Conservation (phyloP, 2,113 vertebrate genomes). For the Formicarius rufipectus region DNA sequence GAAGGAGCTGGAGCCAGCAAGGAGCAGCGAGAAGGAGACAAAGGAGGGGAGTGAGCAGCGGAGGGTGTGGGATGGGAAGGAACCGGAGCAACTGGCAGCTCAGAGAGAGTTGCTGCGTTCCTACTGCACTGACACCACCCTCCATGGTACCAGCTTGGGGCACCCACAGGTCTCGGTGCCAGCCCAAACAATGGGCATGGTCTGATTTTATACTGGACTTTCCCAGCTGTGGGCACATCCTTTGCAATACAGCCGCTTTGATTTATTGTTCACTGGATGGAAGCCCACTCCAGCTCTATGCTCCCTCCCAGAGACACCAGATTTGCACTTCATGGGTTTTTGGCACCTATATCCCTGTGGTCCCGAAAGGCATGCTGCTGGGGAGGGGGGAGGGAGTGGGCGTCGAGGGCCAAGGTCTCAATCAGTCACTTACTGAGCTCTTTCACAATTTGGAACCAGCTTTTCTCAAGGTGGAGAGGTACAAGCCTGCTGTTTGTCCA, state of each 20-base stretch:
- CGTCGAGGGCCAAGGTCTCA: not conserved
- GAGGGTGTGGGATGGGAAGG: slow-evolving; percentile 12
- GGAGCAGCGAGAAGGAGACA: slow-evolving; percentile 57
- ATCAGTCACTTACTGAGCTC: not conserved
- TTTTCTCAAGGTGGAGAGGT: not conserved
- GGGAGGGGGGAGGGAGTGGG: not conserved
- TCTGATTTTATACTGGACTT: not conserved
- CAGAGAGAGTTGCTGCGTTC: not conserved
- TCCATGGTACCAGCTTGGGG: slow-evolving; percentile 43
- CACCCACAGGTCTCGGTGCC: not conserved
- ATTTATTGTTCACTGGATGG: slow-evolving; percentile 14
- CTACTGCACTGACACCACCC: not conserved
- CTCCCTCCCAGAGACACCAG: not conserved
- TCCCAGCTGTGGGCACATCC: slow-evolving; percentile 24
- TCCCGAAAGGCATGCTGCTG: not conserved
- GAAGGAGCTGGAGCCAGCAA: slow-evolving; percentile 40
- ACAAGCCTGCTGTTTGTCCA: not conserved
- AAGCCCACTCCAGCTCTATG: not conserved
- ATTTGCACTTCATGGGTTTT: not conserved
- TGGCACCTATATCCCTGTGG: not conserved
- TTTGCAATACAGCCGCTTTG: not conserved
- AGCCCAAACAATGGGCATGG: not conserved
- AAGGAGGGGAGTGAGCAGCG: slow-evolving; percentile 30
- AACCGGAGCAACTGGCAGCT: slow-evolving; percentile 7
- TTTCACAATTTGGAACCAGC: not conserved